Evolutionary conservation across 2,888 invertebrate species (phyloP), one percentile per base, ranked within the genome.

Genomic region (Coecobrya sp.): DNA sequence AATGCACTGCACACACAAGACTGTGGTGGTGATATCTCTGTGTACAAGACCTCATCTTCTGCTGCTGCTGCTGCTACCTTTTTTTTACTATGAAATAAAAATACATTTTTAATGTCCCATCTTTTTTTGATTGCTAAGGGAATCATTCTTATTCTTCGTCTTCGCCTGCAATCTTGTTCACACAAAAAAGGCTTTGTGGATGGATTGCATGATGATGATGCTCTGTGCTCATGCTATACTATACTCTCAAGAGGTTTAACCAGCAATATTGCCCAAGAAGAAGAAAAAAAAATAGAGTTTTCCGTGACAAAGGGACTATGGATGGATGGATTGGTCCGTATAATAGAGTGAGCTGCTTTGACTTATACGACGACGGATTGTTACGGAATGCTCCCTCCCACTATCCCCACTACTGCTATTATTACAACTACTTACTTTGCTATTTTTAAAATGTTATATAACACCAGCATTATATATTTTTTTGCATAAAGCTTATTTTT

Each of bases 91-190:
- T 52, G 22, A 89, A 68, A 89, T 65, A 89, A 89, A 89, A 82
- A 82, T 89, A 89, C 81, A 89, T 82, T 89, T 89, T 89, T 82
- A 89, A 89, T 89, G 59, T 89, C 70, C 82, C 52, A 70, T 82
- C 82, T 88, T 79, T 79, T 87, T 45, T 62, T 88, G 62, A 82
- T 82, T 89, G 81, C 62, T 62, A 68, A 65, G 81, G 81, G 81
- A 65, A 87, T 87, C 87, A 73, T 73, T 76, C 49, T 62, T 36
- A 59, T 65, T 62, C 22, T 68, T 19, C 30, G 27, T 13, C 8
- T 7, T 30, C 68, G n/a, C 0, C 30, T 45, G 11, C 82, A 89
- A 89, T 88, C 88, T 88, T 42, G 79, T 79, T 87, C 65, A 81
- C 81, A 86, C 76, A 87, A 87, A 55, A n/a, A 42, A 85, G 22